phyloP scores from a whole-genome alignment of 2,797 vertebrate species.

The Manis pentadactyla region DNA sequence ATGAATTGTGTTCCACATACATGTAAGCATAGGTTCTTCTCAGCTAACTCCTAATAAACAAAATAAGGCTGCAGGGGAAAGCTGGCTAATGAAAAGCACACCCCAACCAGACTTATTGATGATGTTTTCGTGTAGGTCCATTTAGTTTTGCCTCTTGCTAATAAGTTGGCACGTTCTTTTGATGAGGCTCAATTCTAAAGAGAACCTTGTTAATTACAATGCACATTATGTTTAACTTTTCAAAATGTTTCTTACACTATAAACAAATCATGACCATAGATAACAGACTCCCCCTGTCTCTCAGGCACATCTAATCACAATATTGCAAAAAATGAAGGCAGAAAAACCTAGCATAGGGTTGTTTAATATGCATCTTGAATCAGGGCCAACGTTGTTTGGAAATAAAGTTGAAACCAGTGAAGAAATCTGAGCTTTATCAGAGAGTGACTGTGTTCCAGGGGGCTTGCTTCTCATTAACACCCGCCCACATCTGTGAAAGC shows the following conservation, averaged over 20 bases:
- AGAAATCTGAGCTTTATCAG: neutral
- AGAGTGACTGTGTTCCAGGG: neutral
- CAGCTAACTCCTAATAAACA: neutral
- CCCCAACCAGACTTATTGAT: neutral
- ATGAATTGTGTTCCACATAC: neutral
- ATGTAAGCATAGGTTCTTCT: neutral
- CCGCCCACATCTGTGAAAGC: neutral
- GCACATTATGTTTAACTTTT: neutral
- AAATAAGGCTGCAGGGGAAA: neutral
- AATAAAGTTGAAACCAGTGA: neutral
- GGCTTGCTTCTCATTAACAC: neutral
- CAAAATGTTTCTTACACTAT: neutral
- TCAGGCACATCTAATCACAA: neutral
- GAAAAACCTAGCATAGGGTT: neutral
- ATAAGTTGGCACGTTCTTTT: neutral
- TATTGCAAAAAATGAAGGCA: neutral
- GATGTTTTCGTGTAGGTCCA: neutral
- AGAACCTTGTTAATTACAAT: neutral
- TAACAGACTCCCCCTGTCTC: neutral
- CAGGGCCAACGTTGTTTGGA: neutral
- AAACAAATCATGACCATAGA: neutral
- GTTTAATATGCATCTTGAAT: neutral
- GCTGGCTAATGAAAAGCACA: neutral
- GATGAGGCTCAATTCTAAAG: neutral
- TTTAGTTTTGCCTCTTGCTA: neutral